Evolutionary conservation across 2,113 vertebrate species (phyloP).

Genomic region (Gambusia holbrooki): DNA sequence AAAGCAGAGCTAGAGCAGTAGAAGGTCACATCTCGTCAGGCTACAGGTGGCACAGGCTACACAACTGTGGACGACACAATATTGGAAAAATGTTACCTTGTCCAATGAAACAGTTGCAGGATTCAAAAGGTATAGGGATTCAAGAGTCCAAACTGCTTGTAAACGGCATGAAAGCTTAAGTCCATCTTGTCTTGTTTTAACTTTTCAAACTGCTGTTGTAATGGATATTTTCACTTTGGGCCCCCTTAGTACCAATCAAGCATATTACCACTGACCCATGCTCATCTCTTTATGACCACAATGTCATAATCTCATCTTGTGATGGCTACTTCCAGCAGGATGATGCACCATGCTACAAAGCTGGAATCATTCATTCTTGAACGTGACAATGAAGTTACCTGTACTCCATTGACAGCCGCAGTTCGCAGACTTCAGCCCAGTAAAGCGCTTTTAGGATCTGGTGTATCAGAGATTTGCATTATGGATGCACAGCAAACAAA

Average conservation of each 20-base stretch:
- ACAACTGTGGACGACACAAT: neutral
- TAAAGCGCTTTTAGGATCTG: neutral
- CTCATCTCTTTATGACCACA: neutral
- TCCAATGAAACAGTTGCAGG: neutral
- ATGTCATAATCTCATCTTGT: neutral
- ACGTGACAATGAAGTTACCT: neutral
- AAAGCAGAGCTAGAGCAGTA: neutral
- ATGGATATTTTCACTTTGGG: too few species aligned
- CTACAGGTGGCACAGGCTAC: neutral
- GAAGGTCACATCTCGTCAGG: neutral
- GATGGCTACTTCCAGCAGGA: neutral
- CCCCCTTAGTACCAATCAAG: too few species aligned
- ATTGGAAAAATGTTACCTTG: neutral
- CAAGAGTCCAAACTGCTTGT: neutral
- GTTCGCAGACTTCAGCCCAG: neutral
- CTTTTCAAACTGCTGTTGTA: neutral
- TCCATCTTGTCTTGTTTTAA: too few species aligned
- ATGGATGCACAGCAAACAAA: neutral
- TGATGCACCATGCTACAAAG: neutral
- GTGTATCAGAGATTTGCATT: neutral
- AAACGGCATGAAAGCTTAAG: neutral
- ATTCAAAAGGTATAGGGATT: neutral
- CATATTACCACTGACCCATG: too few species aligned
- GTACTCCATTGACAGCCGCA: neutral
- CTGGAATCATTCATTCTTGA: neutral